Evolutionary conservation across 2,888 invertebrate genomes (phyloP), one percentile per base, ranked within the genome.

Genomic region (Tolmerus cingulatus): DNA sequence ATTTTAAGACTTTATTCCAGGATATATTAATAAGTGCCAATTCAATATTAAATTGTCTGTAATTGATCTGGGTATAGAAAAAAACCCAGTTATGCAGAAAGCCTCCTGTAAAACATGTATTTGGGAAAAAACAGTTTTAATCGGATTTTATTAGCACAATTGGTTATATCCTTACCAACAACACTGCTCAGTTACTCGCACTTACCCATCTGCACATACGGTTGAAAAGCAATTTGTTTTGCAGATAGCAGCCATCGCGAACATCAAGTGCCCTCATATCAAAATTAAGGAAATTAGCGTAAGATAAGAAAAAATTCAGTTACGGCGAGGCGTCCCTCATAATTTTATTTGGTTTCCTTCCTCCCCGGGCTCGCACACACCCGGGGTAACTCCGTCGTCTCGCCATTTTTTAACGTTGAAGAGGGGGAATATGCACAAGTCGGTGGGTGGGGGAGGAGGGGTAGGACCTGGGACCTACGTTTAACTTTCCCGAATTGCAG

Each of bases 221-320:
- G 43, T 46, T 23, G 46, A 51, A 51, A 40, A 78, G 43, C 7
- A 78, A 78, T 78, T 78, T 78, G 23, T 19, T 78, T 43, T 43
- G 14, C 43, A 23, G 46, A 46, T 27, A 78, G 16, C 46, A 40
- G 1, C 43, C 46, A 43, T 78, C 46, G 19, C 43, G 9, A 34
- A 16, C 19, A 19, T 46, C 78, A 78, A 51, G n/a, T 51, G 51
- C 51, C 51, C 46, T 19, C 4, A 5, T 46, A 78, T 16, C 43
- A 51, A 79, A 27, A 51, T 79, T 46, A 79, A 79, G 27, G 51
- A 79, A 79, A 79, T 79, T 79, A 79, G 51, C 27, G 16, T 27
- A 51, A 51, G 55, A 79, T 79, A 55, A 51, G 79, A 79, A 79
- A 19, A 79, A 51, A 79, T 46, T 79, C 23, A 51, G 79, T 51